Base-by-base conservation (phyloP, 2,113 vertebrate genomes). In the Pelvicachromis taeniatus region DNA sequence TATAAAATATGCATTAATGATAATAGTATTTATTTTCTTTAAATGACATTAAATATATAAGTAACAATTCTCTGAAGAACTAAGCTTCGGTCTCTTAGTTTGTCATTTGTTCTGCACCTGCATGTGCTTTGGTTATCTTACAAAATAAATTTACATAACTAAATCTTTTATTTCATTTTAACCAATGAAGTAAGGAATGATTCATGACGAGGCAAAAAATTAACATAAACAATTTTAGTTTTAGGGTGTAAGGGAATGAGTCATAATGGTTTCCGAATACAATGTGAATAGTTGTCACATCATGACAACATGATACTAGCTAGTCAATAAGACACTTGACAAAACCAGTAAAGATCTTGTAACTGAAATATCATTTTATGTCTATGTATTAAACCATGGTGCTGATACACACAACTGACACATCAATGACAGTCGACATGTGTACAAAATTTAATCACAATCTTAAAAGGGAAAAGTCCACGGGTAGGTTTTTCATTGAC, bases 121-220 rank as follows among this genome's bases (percentile, higher is more conserved):
- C 58, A 61, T 35, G 31, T 61, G 58, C 9, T 31, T 61, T 61
- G 31, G 17, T 35, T 61, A 35, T 61, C 17, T 3, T 63, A 63
- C 59, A 63, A 61, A 63, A 63, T 63, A 63, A 63, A 63, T 2
- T 63, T 35, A 1, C 3, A 10, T 45, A 13, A 0, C 7, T 45
- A 70, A 17, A 70, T 42, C 21, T 1, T 45, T 45, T 21, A 45
- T 17, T 70, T 70, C 21, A 26, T 26, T 42, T 0, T 42, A 16
- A 16, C 13, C 13, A 0, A 45, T 16, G 0, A 42, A 40, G n/a
- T 42, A 42, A 42, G 38, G 4, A 68, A 23, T 42, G 21, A 16
- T 45, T 23, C 38, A 13, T 45, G 7, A 42, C 1, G 0, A 45
- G 7, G 21, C 50, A 52, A 52, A 17, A 52, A 19, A 16, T 9